Base-by-base conservation (phyloP, 1,140 invertebrate species). In the silkworm (Bombyx mori) region DNA sequence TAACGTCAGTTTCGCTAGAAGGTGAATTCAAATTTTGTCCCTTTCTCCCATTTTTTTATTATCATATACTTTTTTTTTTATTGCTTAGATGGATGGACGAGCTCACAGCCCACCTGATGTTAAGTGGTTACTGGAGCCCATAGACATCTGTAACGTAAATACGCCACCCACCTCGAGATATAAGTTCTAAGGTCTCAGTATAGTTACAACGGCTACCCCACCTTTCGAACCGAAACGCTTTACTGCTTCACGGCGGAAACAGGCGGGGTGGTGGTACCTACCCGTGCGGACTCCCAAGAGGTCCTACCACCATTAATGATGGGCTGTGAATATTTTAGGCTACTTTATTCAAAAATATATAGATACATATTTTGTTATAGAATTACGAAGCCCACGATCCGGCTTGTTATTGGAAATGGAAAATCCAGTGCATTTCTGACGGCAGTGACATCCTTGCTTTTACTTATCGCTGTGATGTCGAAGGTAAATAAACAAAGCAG, bases 341-440 rank as follows among this genome's bases (percentile, higher is more conserved):
- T 35, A 35, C 2, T 35, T 35, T 35, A 35, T 35, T 2, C 26
- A 35, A 35, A 35, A 3, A 35, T 35, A 35, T 5, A 35, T 35
- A 35, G 2, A 35, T 35, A 35, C 26, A 35, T 35, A 35, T 35
- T 5, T 35, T 35, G 26, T 35, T 35, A 35, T 35, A 35, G 83
- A 48, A 75, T 86, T 58, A 83, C 81, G 6, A 86, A 86, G 61
- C 83, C 83, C 3, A 86, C 81, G 0, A 84, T 86, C 52, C 75
- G 79, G 6, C 61, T 86, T 4, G 69, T 86, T 42, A 77, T 86
- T 61, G 83, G 83, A 8, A 82, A 83, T 44, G 75, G 83, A 6
- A 84, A 77, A 44, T 53, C 83, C 8, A 83, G 81, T 55, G 80
- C 80, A 1, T 75, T 78, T 51, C 75, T 84, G 2, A 86, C 83